Evolutionary conservation across 1,140 invertebrate genomes (phyloP), one percentile per base, ranked within the genome.

Genomic region (Conopomorpha cramerella): DNA sequence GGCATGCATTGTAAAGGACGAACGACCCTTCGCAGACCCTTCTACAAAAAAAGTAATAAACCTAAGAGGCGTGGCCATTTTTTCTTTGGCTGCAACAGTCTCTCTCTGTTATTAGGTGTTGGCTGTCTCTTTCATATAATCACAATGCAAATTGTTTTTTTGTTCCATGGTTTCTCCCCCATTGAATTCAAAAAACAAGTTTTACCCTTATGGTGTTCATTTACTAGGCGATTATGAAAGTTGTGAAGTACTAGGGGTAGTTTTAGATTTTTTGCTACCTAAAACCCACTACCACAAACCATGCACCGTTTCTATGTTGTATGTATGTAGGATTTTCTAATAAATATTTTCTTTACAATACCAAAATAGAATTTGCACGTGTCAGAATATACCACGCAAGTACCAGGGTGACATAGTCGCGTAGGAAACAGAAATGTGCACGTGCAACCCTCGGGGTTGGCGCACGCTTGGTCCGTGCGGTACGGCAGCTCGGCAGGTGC

Each of bases 201-300:
- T 42, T 29, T 36, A 52, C 46, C 49, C 49, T 34, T 43, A 49
- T 46, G 46, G 39, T 49, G 45, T 45, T 23, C 27, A 7, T 27
- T 36, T 53, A 53, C 50, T 49, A 52, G 49, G 49, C 34, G 13
- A 46, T 25, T 16, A 52, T 45, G 43, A 52, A 51, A 46, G 43
- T 43, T 36, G 41, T 42, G 38, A 34, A 37, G 46, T 23, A 23
- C 19, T 10, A 23, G 19, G 19, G 4, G 19, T 6, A 10, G 19
- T 4, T 23, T 23, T 4, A 23, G 10, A 23, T 23, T 23, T 23
- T 6, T 23, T 4, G n/a, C n/a, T n/a, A n/a, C n/a, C n/a, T n/a
- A 23, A 23, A 10, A 6, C 10, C 10, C 10, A 6, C 10, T 23
- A 23, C 4, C 4, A 23, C 19, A 23, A 23, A 23, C 19, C 19